These are phyloP conservation scores for Cyanistes caeruleus DNA, from an alignment of 2,113 vertebrate species.

Conservation along the genomic window DNA sequence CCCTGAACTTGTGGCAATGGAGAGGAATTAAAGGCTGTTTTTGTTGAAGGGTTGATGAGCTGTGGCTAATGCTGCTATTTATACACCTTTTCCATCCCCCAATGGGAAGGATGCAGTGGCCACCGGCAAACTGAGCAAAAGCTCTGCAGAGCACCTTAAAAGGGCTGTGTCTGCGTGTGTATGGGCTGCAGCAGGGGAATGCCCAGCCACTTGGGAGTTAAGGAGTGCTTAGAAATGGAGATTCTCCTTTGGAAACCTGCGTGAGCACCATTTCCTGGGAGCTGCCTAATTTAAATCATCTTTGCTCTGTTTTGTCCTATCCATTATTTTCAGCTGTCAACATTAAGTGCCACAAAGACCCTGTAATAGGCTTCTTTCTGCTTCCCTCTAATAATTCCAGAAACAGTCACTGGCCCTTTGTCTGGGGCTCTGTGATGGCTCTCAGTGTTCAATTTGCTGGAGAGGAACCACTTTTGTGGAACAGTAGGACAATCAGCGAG, in stretches of 20 bases:
- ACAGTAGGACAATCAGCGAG: slow-evolving; percentile 53
- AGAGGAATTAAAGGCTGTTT: not conserved
- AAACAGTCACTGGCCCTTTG: not conserved
- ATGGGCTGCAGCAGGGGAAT: not conserved
- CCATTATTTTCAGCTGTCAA: slow-evolving; percentile 45
- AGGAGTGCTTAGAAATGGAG: not conserved
- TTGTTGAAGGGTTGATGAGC: not conserved
- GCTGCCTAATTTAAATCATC: slow-evolving; percentile 23
- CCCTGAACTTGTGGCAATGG: not conserved
- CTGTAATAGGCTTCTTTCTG: slow-evolving; percentile 28
- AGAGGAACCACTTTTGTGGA: slow-evolving; percentile 33
- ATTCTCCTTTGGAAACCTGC: not conserved
- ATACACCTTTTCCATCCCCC: not conserved
- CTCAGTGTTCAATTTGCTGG: slow-evolving; percentile 6
- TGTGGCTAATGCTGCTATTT: not conserved
- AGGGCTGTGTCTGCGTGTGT: not conserved
- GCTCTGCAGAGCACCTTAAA: not conserved
- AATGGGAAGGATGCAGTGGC: not conserved
- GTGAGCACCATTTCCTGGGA: not conserved
- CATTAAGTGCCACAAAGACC: not conserved
- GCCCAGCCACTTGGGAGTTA: not conserved
- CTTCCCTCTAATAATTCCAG: slow-evolving; percentile 36
- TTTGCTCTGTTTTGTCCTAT: slow-evolving; percentile 1
- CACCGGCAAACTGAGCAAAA: not conserved
- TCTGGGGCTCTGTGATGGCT: not conserved